Base-by-base conservation (phyloP, 2,797 vertebrate species). In the Buphagus erythrorhynchus region DNA sequence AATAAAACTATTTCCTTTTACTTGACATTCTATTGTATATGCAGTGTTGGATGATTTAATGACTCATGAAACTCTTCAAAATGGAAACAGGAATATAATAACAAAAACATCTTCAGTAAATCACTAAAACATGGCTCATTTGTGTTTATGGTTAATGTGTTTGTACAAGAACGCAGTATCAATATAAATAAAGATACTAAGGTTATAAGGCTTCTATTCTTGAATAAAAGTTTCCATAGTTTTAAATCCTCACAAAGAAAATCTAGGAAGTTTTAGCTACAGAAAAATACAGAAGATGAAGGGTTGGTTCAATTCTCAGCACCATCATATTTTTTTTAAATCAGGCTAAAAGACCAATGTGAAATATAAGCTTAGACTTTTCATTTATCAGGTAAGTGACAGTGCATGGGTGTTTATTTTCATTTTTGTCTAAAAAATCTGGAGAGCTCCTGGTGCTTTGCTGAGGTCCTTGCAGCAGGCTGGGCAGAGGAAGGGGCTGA, bases 41-140 rank as follows among this genome's bases (percentile, higher is more conserved):
- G 1, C 33, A 25, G 16, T 94, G 11, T 88, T 96, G 52, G 31
- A 36, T 96, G 61, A 96, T 87, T 96, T 97, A 97, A 97, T 86
- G 89, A 89, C 20, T 96, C 76, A 74, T 89, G 90, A 96, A 97
- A 86, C 40, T 46, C 74, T 74, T 94, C 84, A 95, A 85, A 97
- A 67, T 81, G 33, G 86, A 96, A 97, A 79, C 40, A 74, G 22
- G 28, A 22, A 61, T 76, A 87, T 90, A 74, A 92, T 68, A 91
- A 81, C 73, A 75, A 90, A 97, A 86, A 8, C 46, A 88, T 54
- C 35, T 58, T 25, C 43, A 62, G 62, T 84, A 89, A 95, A 88
- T 94, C 83, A 86, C 43, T 89, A 81, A 68, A 90, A 61, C 77
- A 82, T 59, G 67, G 49, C 21, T 54, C 68, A 85, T 97, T 97